Conservation (phyloP, 2,113 vertebrate genomes). For the Blennius ocellaris region DNA sequence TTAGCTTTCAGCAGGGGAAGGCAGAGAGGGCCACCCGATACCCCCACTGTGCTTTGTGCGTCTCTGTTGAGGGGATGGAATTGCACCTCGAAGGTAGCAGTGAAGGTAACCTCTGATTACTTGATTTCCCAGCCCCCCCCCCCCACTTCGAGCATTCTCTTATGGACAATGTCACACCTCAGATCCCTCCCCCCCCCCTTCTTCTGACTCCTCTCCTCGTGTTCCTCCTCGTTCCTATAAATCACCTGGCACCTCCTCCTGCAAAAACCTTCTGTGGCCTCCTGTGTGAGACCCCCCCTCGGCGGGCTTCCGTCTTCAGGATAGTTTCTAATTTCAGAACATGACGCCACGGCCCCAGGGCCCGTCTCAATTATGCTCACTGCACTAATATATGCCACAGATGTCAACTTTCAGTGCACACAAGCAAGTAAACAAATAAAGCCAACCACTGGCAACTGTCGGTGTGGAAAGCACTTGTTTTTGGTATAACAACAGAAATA, state of each 20-base stretch:
- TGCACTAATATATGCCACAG: constrained; percentile 61
- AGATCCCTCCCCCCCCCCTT: constrained; percentile 2
- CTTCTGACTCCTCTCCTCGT: constrained; percentile 33
- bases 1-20: constrained; percentile 53
- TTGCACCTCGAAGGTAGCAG: constrained; percentile 80
- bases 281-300: constrained; percentile 9
- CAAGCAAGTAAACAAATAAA: constrained; percentile 54
- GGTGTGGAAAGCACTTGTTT: not conserved
- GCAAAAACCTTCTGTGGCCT: not conserved
- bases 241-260: constrained; percentile 65
- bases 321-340: constrained; percentile 76
- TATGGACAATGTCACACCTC: constrained; percentile 66
- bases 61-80: constrained; percentile 66
- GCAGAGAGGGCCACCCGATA: constrained; percentile 66
- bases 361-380: constrained; percentile 68
- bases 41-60: constrained; percentile 68
- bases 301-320: constrained; percentile 49
- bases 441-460: not conserved
- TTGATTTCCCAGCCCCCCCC: constrained; percentile 28
- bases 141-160: constrained; percentile 43
- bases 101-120: constrained; percentile 69
- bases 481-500: not conserved
- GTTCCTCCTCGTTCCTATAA: constrained; percentile 64
- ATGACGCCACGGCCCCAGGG: constrained; percentile 59
- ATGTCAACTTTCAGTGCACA: constrained; percentile 45